Base-by-base conservation (phyloP, 2,797 vertebrate species). In the Coregonus ussuriensis region DNA sequence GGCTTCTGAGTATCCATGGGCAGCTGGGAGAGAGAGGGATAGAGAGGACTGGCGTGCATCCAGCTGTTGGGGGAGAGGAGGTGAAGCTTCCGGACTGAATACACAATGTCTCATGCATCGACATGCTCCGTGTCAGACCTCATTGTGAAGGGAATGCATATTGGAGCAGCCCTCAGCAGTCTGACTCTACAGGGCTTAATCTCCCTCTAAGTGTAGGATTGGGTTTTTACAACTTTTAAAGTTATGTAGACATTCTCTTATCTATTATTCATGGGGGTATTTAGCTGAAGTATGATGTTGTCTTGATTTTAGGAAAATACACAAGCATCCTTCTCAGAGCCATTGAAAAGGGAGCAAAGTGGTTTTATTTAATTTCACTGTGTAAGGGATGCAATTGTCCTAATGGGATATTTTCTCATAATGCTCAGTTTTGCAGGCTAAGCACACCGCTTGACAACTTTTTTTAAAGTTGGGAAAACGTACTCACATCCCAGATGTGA, bases 11-110 rank as follows among this genome's bases (percentile, higher is more conserved):
- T 74, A 21, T 51, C 11, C 31, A 21, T 29, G 3, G 84, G 83
- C 88, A 88, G 81, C 74, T 86, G 81, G 80, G 89, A 79, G 85
- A 62, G 79, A 82, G 88, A 87, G 31, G 31, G 84, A 75, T 82
- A 31, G 54, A 85, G 77, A 70, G 9, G 2, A 47, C 41, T 47
- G 41, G 41, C 41, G 3, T 47, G 41, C 9, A 2, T 47, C 41
- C 41, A 47, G 41, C 41, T 3, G 41, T 47, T 47, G 41, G 41
- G 41, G 41, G 41, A 47, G 41, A 47, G 9, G 41, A 47, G 41
- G 41, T 47, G 41, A 47, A 47, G 41, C 41, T 47, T 47, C 41
- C 41, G 41, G 41, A 47, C 41, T 47, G 41, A 75, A 81, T 79
- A 76, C 71, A 59, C 77, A 56, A 74, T 71, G 63, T 71, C 74